These are phyloP conservation scores for Drosophila neocordata DNA, from an alignment of 1,140 invertebrate species.

Conservation along the genomic window DNA sequence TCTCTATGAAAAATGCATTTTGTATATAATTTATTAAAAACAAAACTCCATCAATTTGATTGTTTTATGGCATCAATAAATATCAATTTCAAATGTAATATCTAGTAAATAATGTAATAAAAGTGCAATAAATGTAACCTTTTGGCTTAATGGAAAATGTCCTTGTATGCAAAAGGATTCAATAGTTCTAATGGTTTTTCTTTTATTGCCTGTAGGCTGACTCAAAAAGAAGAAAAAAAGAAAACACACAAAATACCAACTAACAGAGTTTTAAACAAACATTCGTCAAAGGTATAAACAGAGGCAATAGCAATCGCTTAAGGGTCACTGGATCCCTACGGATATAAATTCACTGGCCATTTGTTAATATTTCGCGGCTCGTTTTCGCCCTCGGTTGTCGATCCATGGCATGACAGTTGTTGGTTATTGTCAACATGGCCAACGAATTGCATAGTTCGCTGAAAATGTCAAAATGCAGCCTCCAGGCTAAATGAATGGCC, in stretches of 20 bases:
- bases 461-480: conserved; percentile 44
- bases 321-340: neutral
- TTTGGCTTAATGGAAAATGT: too few relatives aligned
- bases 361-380: conserved; percentile 70
- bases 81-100: neutral
- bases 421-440: conserved; percentile 64
- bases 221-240: neutral
- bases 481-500: conserved; percentile 12
- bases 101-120: neutral
- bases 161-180: neutral
- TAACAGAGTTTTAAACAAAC: neutral
- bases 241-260: neutral
- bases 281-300: neutral
- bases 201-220: neutral
- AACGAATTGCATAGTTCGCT: conserved; percentile 48
- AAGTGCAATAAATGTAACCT: neutral
- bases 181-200: neutral
- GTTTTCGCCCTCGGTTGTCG: conserved; percentile 42
- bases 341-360: conserved; percentile 40
- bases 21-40: neutral
- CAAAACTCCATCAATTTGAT: conserved; percentile 6
- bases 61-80: conserved; percentile 5
- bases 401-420: conserved; percentile 41
- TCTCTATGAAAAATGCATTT: neutral
- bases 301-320: neutral